A percentile compares a stretch with the other conserved stretches of the same genome.
Evolutionary conservation across 2,888 invertebrate species (phyloP).

Genomic region (Ganaspis brasiliensis): DNA sequence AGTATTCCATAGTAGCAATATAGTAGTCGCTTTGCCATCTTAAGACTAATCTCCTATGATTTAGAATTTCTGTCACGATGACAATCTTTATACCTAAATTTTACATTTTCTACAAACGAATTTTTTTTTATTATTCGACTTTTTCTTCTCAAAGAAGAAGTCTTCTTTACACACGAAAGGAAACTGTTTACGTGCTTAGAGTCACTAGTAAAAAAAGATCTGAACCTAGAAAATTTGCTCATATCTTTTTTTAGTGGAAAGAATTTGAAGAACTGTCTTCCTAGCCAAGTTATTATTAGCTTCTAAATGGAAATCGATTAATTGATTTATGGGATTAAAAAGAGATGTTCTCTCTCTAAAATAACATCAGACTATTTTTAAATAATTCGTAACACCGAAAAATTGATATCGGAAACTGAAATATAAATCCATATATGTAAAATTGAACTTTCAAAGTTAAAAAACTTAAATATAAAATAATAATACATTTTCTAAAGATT

Average conservation of each 20-base stretch:
- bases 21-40: slow-evolving; percentile 26
- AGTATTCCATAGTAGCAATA: slow-evolving; percentile 19
- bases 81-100: slow-evolving; percentile 30
- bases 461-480: no score
- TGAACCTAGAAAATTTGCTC: slow-evolving; percentile 26
- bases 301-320: slow-evolving; percentile 9
- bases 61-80: slow-evolving; percentile 32
- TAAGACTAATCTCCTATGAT: slow-evolving; percentile 39
- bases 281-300: slow-evolving; percentile 27
- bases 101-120: neutral
- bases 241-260: slow-evolving; percentile 21
- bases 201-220: slow-evolving; percentile 17
- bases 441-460: no score
- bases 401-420: no score
- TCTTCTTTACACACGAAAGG: slow-evolving; percentile 5
- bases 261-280: slow-evolving; percentile 6
- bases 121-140: neutral
- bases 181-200: neutral
- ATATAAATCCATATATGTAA: no score
- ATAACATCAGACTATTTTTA: no score
- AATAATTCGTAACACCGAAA: no score
- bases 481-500: no score
- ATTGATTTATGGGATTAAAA: neutral
- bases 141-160: slow-evolving; percentile 5
- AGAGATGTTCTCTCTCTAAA: no score